These are phyloP conservation scores for Phasianus colchicus DNA, from an alignment of 2,113 vertebrate genomes.

Conservation along the genomic window DNA sequence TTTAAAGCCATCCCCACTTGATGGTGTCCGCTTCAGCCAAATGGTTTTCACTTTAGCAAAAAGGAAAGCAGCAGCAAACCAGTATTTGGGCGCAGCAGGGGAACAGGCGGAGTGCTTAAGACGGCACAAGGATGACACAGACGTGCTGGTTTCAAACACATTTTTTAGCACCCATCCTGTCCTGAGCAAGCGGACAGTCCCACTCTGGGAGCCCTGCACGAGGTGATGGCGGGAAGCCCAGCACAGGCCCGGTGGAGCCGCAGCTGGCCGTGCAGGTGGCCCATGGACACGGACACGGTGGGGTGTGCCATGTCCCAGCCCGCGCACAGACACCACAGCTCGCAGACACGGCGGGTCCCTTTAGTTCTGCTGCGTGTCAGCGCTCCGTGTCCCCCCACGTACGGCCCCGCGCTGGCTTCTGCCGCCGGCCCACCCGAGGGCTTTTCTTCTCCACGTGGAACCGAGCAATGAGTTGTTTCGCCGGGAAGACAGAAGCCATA, in stretches of 20 bases:
- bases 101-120: not conserved
- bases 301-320: not conserved
- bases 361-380: not conserved
- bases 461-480: not conserved
- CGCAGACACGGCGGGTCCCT: not conserved
- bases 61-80: not conserved
- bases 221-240: accelerated
- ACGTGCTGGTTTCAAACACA: not conserved
- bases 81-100: not conserved
- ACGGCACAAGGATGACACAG: not conserved
- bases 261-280: accelerated
- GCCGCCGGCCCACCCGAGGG: not conserved
- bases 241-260: accelerated
- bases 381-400: slow-evolving; percentile 35
- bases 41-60: not conserved
- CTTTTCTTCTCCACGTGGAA: not conserved
- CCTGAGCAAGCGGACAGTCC: accelerated
- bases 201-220: accelerated
- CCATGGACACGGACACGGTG: too few relatives aligned
- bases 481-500: not conserved
- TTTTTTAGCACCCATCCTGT: not conserved
- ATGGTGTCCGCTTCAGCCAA: not conserved
- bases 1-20: not conserved
- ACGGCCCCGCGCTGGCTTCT: not conserved
- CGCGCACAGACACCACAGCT: too few relatives aligned